Base-by-base conservation (phyloP, 2,888 invertebrate species). In the Onthophagus sagittarius region DNA sequence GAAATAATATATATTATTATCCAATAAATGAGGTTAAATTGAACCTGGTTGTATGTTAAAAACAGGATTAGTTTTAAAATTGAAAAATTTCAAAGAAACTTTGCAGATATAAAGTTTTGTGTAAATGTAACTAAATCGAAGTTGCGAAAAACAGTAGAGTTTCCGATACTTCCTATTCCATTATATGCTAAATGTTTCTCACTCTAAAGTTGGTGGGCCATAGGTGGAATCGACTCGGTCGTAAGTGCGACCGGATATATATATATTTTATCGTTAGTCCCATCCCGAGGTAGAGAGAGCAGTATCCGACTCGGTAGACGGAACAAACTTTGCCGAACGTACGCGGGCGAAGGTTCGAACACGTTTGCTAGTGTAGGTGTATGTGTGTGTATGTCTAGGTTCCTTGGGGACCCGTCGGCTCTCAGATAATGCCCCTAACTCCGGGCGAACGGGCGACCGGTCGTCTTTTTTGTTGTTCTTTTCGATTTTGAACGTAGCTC, bases 391-490 rank as follows among this genome's bases (percentile, higher is more conserved):
- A 77, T 74, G 23, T 23, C 23, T 23, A 23, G 23, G 70, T 76
- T 75, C 78, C 81, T 78, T 14, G 72, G 81, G 80, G 81, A 81
- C 78, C 75, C 78, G 80, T 79, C 79, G 80, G 80, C 80, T 82
- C 81, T 77, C 79, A 79, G 82, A 81, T 82, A 82, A 82, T 81
- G 79, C 81, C 79, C 76, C 80, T 81, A 82, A 82, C 82, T 82
- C 80, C 76, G 78, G 78, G 71, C 72, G 79, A 77, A 23, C 64
- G 31, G 67, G 67, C 39, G 80, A 82, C 80, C 81, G 31, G 15
- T 81, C 79, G 78, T 80, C 80, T 64, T 82, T 81, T 82, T 81
- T 82, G 82, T 82, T 82, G 82, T 82, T 82, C 82, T 82, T 82
- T 81, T 81, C 80, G 81, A 82, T 82, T 82, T 80, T 76, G 78